Conservation (phyloP, 2,888 invertebrate species). For the Leptopterna dolabrata region DNA sequence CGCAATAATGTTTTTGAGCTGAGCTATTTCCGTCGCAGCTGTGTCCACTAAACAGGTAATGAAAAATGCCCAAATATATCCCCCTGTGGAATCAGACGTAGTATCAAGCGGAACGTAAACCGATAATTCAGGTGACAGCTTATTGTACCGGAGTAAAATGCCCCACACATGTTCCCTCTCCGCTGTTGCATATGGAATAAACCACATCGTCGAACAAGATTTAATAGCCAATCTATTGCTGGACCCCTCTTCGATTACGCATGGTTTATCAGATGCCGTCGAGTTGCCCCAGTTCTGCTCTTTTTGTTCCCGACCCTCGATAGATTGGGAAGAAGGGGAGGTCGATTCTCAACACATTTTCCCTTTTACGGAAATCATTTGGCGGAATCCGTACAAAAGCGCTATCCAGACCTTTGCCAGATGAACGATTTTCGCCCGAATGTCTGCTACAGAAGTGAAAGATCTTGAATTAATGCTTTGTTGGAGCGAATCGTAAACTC, state of each 20-base stretch:
- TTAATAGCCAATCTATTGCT: conserved; percentile 25
- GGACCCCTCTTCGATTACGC: not conserved
- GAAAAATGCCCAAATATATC: not conserved
- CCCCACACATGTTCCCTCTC: not conserved
- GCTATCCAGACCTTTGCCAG: not conserved
- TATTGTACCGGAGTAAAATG: not conserved
- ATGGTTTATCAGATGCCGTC: not conserved
- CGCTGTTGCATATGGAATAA: conserved; percentile 1
- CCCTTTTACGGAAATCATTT: not conserved
- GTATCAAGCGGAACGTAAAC: not conserved
- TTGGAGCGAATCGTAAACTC: too few species aligned
- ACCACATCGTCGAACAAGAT: conserved; percentile 19
- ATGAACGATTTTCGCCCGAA: not conserved
- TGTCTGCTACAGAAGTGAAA: too few species aligned
- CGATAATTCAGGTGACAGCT: conserved; percentile 8
- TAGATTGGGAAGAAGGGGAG: not conserved
- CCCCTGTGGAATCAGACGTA: not conserved
- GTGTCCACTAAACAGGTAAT: not conserved
- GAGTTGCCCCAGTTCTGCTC: not conserved
- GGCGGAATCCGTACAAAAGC: not conserved
- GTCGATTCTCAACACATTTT: not conserved
- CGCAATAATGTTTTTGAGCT: too few species aligned
- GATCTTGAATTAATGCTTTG: too few species aligned
- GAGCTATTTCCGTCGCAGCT: too few species aligned
- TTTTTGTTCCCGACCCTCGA: not conserved